phyloP scores from a whole-genome alignment of 1,140 invertebrate genomes.

The Microplitis mediator region DNA sequence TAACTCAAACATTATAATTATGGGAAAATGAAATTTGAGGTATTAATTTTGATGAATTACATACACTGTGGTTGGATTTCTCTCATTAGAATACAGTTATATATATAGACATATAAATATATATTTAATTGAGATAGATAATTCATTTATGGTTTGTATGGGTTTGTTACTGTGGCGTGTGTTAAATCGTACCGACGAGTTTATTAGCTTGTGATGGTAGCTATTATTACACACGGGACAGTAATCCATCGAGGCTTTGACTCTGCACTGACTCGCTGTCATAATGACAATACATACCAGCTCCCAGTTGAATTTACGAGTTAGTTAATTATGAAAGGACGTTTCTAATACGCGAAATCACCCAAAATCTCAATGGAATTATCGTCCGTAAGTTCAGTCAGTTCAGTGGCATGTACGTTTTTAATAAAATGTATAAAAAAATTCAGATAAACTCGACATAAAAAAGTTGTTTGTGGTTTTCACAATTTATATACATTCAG shows the following conservation, averaged over 20 bases:
- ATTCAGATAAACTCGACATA: too few relatives aligned
- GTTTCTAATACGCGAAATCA: slow-evolving; percentile 48
- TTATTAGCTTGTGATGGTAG: slow-evolving; percentile 17
- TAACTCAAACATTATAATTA: neutral
- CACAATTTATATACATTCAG: too few relatives aligned
- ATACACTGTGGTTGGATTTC: neutral
- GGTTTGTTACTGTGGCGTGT: neutral
- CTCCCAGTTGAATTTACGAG: slow-evolving; percentile 47
- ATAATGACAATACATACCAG: slow-evolving; percentile 50
- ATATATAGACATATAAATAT: neutral
- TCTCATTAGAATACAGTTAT: neutral
- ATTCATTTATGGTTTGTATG: neutral
- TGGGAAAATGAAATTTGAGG: neutral
- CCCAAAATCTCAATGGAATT: slow-evolving; percentile 42
- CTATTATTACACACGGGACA: slow-evolving; percentile 13
- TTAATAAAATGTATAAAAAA: neutral
- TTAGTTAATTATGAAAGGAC: slow-evolving; percentile 57
- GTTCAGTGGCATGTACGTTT: neutral
- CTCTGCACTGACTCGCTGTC: slow-evolving; percentile 34
- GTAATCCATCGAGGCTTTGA: slow-evolving; percentile 14
- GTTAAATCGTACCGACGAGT: neutral
- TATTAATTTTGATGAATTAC: neutral
- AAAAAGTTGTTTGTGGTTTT: too few relatives aligned
- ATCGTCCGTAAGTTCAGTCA: slow-evolving; percentile 17
- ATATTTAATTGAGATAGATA: neutral